These are phyloP conservation scores for Callosobruchus maculatus DNA, from an alignment of 2,888 invertebrate species.

Conservation along the genomic window DNA sequence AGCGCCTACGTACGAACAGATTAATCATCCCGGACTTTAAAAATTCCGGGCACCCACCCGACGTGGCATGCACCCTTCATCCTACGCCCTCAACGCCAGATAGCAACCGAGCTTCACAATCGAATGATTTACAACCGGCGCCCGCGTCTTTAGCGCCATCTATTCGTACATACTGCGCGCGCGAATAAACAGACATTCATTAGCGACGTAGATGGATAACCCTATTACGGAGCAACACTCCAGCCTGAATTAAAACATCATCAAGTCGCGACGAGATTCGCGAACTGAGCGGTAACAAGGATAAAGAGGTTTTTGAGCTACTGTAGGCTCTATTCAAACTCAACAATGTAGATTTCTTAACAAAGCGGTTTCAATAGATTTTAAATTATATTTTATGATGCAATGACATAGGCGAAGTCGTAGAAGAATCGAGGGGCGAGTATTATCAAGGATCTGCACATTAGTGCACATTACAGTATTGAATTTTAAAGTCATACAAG, in stretches of 20 bases:
- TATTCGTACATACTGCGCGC: background rate
- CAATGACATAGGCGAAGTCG: too few species aligned
- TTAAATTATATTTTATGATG: background rate
- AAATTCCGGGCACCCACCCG: background rate
- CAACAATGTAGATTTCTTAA: background rate
- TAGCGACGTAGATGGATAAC: slow-evolving; percentile 5
- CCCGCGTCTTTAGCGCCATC: background rate
- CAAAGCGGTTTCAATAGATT: background rate
- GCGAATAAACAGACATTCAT: background rate
- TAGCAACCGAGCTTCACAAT: background rate
- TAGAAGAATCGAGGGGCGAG: too few species aligned
- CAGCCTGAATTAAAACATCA: slow-evolving; percentile 5
- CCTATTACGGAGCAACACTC: background rate
- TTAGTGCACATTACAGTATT: too few species aligned
- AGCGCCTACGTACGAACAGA: background rate
- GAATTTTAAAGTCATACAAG: too few species aligned
- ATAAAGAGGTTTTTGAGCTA: background rate
- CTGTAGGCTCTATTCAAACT: background rate
- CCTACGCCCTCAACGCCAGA: background rate
- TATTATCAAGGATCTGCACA: too few species aligned
- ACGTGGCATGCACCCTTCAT: background rate
- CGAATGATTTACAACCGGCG: slow-evolving; percentile 1
- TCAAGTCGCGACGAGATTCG: slow-evolving; percentile 1
- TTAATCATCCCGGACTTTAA: background rate
- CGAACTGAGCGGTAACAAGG: background rate